Evolutionary conservation across 2,113 vertebrate genomes (phyloP), one percentile per base, ranked within the genome.

Genomic region (Anoplopoma fimbria): DNA sequence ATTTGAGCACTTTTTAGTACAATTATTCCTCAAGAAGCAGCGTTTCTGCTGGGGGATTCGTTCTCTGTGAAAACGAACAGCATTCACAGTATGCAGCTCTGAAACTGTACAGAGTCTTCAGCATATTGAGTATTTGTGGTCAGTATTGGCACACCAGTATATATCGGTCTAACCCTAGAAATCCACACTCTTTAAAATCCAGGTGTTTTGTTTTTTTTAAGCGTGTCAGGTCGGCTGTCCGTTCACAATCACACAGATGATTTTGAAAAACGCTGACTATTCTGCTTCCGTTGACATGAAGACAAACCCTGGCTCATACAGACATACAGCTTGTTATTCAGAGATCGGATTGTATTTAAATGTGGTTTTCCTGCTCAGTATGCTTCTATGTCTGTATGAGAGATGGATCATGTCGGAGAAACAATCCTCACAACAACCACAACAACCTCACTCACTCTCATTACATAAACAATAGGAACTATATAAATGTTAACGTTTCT

Each of bases 341-440:
- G 31, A 23, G 25, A 25, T 61, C 21, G 23, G 25, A 25, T 61
- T 25, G 23, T 60, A 31, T 75, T 45, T 49, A 65, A 53, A 33
- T 55, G 29, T 58, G 27, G 34, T 55, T 79, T 68, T 64, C 42
- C 42, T 21, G 60, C 70, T 72, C 33, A 21, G 29, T 57, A 63
- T 58, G 15, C 67, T 17, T 36, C 5, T 65, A n/a, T n/a, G 49
- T 83, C 68, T 51, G 27, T 63, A 31, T 6, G 53, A 58, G 65
- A 58, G 55, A 51, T 2, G 49, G 25, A 33, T 63, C 82, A 57
- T 67, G 60, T 69, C 33, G 2, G 34, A 57, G 47, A 80, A 55
- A 36, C 75, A 62, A 74, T 78, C 84, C 58, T 77, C 67, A 21
- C 71, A 75, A 81, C 74, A 90, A 87, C 86, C 82, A 88, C 81